Conservation (phyloP, 2,888 invertebrate genomes). For the Sussaba pulchella region DNA sequence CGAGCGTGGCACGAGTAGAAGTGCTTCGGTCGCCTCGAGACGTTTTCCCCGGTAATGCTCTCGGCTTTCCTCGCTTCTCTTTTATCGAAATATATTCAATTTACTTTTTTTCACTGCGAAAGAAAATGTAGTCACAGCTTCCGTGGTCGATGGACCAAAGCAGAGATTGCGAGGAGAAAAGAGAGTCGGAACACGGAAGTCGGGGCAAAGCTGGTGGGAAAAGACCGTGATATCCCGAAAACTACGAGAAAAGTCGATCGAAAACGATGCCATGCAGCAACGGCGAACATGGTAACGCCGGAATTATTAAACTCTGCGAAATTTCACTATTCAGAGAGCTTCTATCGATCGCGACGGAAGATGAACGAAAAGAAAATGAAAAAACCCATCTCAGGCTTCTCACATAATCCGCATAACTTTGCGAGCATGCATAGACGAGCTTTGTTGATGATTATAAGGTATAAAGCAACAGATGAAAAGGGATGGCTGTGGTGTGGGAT, state of each 20-base stretch:
- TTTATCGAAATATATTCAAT: slow-evolving; percentile 70
- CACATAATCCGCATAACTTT: too few relatives aligned
- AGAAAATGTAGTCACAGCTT: slow-evolving; percentile 70
- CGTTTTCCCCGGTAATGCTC: slow-evolving; percentile 26
- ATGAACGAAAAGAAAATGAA: too few relatives aligned
- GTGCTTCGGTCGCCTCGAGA: slow-evolving; percentile 33
- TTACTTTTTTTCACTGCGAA: slow-evolving; percentile 68
- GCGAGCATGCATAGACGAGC: too few relatives aligned
- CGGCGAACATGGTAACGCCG: neutral
- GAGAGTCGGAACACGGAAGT: slow-evolving; percentile 64
- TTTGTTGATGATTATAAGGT: too few relatives aligned
- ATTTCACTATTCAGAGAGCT: too few relatives aligned
- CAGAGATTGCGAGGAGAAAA: slow-evolving; percentile 46
- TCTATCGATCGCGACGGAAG: too few relatives aligned
- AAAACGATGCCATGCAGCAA: neutral
- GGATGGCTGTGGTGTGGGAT: too few relatives aligned
- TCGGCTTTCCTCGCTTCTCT: slow-evolving; percentile 11
- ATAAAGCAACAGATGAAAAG: too few relatives aligned
- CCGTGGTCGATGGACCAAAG: slow-evolving; percentile 7
- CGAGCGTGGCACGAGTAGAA: slow-evolving; percentile 41
- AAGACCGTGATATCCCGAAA: neutral
- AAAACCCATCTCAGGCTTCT: too few relatives aligned
- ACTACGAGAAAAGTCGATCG: neutral
- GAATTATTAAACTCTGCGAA: too few relatives aligned
- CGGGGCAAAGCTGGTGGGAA: slow-evolving; percentile 43